Evolutionary conservation across 1,140 invertebrate species (phyloP).

Genomic region (Drosophila suzukii): DNA sequence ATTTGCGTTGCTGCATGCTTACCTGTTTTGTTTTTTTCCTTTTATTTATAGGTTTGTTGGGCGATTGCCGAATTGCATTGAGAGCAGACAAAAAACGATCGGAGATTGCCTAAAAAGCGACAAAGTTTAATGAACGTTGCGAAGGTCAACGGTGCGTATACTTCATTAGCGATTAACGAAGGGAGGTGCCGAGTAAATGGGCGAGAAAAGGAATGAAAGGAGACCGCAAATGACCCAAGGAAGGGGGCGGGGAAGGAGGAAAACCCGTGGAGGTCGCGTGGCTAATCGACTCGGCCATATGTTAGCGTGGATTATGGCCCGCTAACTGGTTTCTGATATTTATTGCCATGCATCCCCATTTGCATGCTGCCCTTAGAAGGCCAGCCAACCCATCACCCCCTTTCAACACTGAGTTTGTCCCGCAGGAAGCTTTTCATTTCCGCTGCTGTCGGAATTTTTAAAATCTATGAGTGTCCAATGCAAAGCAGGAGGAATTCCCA

Average conservation of each 20-base stretch:
- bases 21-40: slow-evolving; percentile 1
- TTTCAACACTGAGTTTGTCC: slow-evolving; percentile 7
- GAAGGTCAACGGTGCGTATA: slow-evolving; percentile 62
- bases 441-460: slow-evolving; percentile 74
- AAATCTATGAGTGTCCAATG: slow-evolving; percentile 80
- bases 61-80: slow-evolving; percentile 60
- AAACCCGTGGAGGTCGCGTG: not conserved
- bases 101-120: slow-evolving; percentile 28
- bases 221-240: slow-evolving; percentile 17
- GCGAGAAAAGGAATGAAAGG: not conserved
- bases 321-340: slow-evolving; percentile 55
- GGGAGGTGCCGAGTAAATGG: not conserved
- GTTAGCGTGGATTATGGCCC: slow-evolving; percentile 66
- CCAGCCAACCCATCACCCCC: no score
- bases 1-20: not conserved
- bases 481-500: slow-evolving; percentile 67
- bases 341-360: slow-evolving; percentile 56
- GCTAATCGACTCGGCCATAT: slow-evolving; percentile 74
- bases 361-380: slow-evolving; percentile 28
- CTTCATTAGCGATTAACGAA: slow-evolving; percentile 54
- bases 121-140: slow-evolving; percentile 54
- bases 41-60: slow-evolving; percentile 68
- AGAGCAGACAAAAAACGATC: slow-evolving; percentile 25
- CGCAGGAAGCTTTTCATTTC: slow-evolving; percentile 78
- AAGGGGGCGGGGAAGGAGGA: not conserved